phyloP scores from a whole-genome alignment of 2,797 vertebrate species.

The Pseudocheirus occidentalis region DNA sequence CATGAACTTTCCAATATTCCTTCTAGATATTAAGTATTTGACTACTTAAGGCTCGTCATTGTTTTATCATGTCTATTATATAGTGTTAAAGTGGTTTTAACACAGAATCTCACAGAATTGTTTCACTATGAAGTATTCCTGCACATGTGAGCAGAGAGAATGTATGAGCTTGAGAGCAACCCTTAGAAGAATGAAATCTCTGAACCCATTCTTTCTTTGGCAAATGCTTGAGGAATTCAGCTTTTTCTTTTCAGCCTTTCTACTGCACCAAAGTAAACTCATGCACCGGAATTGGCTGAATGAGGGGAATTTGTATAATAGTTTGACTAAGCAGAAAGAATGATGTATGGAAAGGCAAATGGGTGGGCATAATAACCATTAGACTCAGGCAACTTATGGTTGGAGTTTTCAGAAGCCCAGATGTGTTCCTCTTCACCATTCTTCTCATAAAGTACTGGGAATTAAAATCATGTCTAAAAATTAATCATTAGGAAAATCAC shows the following conservation, averaged over 20 bases:
- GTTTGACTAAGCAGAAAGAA: not conserved
- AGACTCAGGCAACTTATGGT: not conserved
- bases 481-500: not conserved
- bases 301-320: not conserved
- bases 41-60: not conserved
- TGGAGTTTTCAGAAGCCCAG: slow-evolving; percentile 19
- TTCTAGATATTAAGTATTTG: not conserved
- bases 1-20: not conserved
- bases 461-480: not conserved
- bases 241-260: not conserved
- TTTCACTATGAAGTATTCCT: not conserved
- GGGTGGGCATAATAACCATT: not conserved
- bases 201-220: not conserved
- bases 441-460: slow-evolving; percentile 1
- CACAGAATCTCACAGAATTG: not conserved
- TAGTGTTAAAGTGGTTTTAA: not conserved
- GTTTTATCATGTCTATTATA: not conserved
- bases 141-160: not conserved
- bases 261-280: not conserved
- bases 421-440: not conserved
- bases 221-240: not conserved
- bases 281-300: not conserved
- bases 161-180: slow-evolving; percentile 6
- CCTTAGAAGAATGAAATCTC: slow-evolving; percentile 10
- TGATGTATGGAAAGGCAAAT: not conserved